A percentile compares a stretch with the other conserved stretches of the same genome.
Evolutionary conservation across 1,140 invertebrate species (phyloP).

Genomic region (Macrotrachela quadricornifera): DNA sequence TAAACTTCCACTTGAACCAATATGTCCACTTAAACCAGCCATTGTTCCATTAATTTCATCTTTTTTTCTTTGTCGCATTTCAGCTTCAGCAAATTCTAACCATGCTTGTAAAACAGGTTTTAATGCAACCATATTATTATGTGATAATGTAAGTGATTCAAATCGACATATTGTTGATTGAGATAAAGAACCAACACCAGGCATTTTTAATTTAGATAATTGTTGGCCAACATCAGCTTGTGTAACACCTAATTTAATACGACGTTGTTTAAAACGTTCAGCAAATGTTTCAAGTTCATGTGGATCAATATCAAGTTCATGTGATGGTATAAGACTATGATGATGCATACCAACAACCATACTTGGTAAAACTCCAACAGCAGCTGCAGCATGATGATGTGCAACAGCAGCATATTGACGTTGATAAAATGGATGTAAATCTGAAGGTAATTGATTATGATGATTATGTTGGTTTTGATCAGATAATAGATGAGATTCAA

Average conservation of each 20-base stretch:
- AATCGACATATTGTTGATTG: conserved; percentile 90
- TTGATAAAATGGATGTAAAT: conserved; percentile 1
- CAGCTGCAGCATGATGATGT: neutral
- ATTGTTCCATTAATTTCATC: neutral
- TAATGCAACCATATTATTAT: conserved; percentile 99
- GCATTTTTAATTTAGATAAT: conserved; percentile 84
- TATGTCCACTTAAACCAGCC: neutral
- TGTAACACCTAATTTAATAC: conserved; percentile 91
- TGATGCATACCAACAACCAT: neutral
- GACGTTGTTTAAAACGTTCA: conserved; percentile 86
- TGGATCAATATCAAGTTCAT: conserved; percentile 6
- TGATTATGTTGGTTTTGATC: neutral
- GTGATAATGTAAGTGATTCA: conserved; percentile 85
- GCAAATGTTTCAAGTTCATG: conserved; percentile 92
- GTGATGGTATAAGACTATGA: neutral
- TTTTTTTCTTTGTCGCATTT: neutral
- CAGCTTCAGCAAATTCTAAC: conserved; percentile 76
- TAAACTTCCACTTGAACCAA: neutral
- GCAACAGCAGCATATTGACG: neutral
- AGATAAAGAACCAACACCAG: conserved; percentile 85
- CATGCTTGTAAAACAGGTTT: conserved; percentile 96
- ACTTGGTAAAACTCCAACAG: neutral
- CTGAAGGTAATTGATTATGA: neutral
- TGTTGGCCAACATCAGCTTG: conserved; percentile 96
- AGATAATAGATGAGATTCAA: neutral